Evolutionary conservation across 1,140 invertebrate species (phyloP).

Genomic region (Callitettix versicolor): DNA sequence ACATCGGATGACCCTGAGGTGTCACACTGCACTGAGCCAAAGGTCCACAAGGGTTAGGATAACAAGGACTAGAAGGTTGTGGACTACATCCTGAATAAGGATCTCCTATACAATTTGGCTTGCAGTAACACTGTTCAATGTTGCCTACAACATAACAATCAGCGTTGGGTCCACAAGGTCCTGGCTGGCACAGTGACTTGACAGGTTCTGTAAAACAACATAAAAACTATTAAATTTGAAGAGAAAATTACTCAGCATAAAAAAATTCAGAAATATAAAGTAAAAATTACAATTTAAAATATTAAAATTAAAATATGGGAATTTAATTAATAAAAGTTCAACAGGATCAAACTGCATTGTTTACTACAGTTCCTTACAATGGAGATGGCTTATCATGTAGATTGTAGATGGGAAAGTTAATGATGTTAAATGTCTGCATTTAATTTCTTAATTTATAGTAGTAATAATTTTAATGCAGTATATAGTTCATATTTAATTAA

Average conservation of each 20-base stretch:
- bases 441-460: no score
- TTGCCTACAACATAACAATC: conserved; percentile 63
- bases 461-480: no score
- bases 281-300: conserved; percentile 6
- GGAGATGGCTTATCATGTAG: no score
- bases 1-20: conserved; percentile 52
- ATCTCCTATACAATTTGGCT: conserved; percentile 59
- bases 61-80: conserved; percentile 50
- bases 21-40: conserved; percentile 60
- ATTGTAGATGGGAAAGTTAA: no score
- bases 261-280: conserved; percentile 9
- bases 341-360: no score
- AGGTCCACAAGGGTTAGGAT: conserved; percentile 66
- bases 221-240: no score
- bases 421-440: no score
- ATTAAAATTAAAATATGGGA: no score
- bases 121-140: conserved; percentile 66
- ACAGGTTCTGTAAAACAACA: conserved; percentile 29
- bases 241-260: no score
- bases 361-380: no score
- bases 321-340: no score
- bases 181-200: conserved; percentile 57
- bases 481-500: no score
- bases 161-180: conserved; percentile 66
- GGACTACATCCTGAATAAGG: conserved; percentile 59